A percentile compares a stretch with the other conserved stretches of the same genome.
Conservation (phyloP, 2,888 invertebrate genomes). For the Rhabditophanes sp. region DNA sequence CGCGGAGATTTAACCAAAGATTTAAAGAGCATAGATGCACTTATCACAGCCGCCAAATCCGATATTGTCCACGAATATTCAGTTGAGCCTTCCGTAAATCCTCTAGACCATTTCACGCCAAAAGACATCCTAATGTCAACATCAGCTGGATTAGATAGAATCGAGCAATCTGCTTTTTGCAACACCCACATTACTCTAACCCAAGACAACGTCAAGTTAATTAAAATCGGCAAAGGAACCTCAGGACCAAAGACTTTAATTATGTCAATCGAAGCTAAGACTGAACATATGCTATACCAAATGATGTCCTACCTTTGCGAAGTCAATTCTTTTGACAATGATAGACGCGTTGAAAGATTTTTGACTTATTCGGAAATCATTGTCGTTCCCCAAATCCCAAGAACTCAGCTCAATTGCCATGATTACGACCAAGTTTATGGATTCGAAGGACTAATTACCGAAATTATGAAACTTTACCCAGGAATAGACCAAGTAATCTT, state of each 20-base stretch:
- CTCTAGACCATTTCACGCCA: slow-evolving; percentile 38
- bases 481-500: slow-evolving; percentile 32
- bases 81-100: slow-evolving; percentile 34
- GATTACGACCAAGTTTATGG: slow-evolving; percentile 38
- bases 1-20: not conserved
- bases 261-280: slow-evolving; percentile 33
- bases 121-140: slow-evolving; percentile 23
- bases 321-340: slow-evolving; percentile 5
- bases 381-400: slow-evolving; percentile 37
- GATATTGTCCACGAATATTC: slow-evolving; percentile 35
- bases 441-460: slow-evolving; percentile 23
- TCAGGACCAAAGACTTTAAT: slow-evolving; percentile 32
- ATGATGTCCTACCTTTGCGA: slow-evolving; percentile 14
- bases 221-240: slow-evolving; percentile 15
- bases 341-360: slow-evolving; percentile 10
- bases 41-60: no score
- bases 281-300: slow-evolving; percentile 34
- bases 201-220: no score
- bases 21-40: no score
- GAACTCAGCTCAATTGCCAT: slow-evolving; percentile 38
- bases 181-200: no score
- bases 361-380: slow-evolving; percentile 22
- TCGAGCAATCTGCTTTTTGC: slow-evolving; percentile 10
- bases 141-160: slow-evolving; percentile 10
- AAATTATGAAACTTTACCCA: slow-evolving; percentile 18